Evolutionary conservation across 1,140 invertebrate genomes (phyloP).

Genomic region (Mercenaria mercenaria): DNA sequence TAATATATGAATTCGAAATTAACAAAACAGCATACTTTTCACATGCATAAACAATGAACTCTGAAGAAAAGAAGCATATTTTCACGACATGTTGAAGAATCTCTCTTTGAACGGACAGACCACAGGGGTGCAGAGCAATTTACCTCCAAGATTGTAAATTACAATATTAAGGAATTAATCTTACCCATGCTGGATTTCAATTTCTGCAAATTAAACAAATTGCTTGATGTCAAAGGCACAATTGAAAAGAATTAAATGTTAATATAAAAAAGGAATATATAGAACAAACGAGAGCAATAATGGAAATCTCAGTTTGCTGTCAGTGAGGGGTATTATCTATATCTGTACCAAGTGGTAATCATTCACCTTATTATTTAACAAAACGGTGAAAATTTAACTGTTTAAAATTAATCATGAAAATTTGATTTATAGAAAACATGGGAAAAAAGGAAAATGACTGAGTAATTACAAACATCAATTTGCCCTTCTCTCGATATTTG

Average conservation of each 20-base stretch:
- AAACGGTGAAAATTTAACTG: not conserved
- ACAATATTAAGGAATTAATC: not conserved
- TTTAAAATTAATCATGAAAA: constrained; percentile 10
- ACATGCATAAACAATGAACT: too few species aligned
- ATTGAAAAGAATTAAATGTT: constrained; percentile 13
- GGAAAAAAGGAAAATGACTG: not conserved
- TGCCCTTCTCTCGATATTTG: constrained; percentile 5
- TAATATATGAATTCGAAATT: too few species aligned
- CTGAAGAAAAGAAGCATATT: not conserved
- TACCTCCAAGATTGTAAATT: constrained; percentile 14
- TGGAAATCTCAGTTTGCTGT: not conserved
- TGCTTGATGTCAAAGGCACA: not conserved
- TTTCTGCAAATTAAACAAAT: constrained; percentile 24
- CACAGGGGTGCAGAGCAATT: not conserved
- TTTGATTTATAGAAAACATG: constrained; percentile 3
- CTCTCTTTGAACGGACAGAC: not conserved
- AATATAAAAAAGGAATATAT: not conserved
- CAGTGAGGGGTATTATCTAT: not conserved
- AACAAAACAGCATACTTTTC: too few species aligned
- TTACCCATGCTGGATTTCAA: not conserved
- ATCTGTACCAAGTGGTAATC: not conserved
- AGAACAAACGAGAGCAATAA: not conserved
- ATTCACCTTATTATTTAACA: not conserved
- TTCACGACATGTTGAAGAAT: not conserved
- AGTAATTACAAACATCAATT: constrained; percentile 15